Percentiles rank a stretch among this genome's conserved stretches.
These are phyloP conservation scores for Drosophila aldrichi DNA, from an alignment of 2,888 invertebrate species.

Conservation along the genomic window DNA sequence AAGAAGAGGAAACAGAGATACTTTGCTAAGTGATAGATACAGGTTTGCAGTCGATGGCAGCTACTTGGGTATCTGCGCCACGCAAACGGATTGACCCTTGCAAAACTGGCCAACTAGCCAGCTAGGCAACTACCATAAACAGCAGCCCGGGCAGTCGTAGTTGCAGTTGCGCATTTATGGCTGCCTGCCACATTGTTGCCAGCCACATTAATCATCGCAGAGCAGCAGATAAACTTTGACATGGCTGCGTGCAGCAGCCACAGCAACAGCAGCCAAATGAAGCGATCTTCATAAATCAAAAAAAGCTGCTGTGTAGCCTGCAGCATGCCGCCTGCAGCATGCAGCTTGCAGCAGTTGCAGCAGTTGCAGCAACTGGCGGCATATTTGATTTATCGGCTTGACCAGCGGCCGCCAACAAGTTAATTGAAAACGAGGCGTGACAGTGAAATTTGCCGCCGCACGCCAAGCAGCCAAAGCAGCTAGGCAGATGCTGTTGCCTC, in stretches of 20 bases:
- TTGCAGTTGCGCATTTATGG: slow-evolving; percentile 61
- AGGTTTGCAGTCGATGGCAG: slow-evolving; percentile 38
- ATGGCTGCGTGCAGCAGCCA: slow-evolving; percentile 56
- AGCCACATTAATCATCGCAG: slow-evolving; percentile 57
- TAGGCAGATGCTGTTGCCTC: slow-evolving; percentile 6
- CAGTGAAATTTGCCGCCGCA: slow-evolving; percentile 80
- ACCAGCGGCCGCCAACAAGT: slow-evolving; percentile 74
- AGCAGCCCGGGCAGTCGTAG: slow-evolving; percentile 36
- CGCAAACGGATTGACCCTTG: slow-evolving; percentile 62
- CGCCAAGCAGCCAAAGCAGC: slow-evolving; percentile 44
- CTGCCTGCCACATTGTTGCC: slow-evolving; percentile 31
- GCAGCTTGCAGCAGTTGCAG: slow-evolving; percentile 8
- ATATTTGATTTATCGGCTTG: slow-evolving; percentile 70
- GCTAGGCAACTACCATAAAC: slow-evolving; percentile 69
- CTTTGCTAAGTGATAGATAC: slow-evolving; percentile 53
- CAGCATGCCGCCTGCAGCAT: background rate
- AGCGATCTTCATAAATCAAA: slow-evolving; percentile 78
- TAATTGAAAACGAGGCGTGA: slow-evolving; percentile 79
- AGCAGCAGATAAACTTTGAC: slow-evolving; percentile 71
- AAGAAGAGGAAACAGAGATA: slow-evolving; percentile 3
- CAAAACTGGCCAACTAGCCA: slow-evolving; percentile 42
- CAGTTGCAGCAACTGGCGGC: slow-evolving; percentile 42
- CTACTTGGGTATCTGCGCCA: slow-evolving; percentile 32
- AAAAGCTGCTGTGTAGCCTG: slow-evolving; percentile 12
- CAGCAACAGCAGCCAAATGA: slow-evolving; percentile 56